Conservation (phyloP, 2,113 vertebrate species). For the Gopherus evgoodei region DNA sequence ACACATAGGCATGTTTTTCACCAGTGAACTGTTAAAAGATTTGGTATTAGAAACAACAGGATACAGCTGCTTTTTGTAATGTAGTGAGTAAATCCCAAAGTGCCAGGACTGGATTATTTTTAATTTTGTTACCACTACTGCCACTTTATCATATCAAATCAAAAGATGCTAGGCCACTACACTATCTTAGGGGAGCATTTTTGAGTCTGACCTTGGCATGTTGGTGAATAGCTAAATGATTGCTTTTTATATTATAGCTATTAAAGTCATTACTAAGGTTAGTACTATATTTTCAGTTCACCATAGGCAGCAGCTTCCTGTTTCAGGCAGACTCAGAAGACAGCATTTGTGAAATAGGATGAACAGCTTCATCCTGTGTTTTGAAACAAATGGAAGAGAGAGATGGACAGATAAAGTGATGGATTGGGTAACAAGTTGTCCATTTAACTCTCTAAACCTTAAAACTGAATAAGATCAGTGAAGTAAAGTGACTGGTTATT, state of each 20-base stretch:
- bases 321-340: background rate
- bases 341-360: background rate
- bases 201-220: background rate
- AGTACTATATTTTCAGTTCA: background rate
- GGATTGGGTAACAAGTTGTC: conserved; percentile 57
- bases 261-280: background rate
- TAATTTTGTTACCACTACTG: conserved; percentile 7
- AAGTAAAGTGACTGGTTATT: conserved; percentile 58
- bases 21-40: conserved; percentile 29
- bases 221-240: conserved; percentile 3
- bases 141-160: conserved; percentile 26
- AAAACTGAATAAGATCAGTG: conserved; percentile 37
- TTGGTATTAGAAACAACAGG: conserved; percentile 35
- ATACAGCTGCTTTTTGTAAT: conserved; percentile 59
- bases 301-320: background rate
- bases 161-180: conserved; percentile 10
- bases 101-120: conserved; percentile 30
- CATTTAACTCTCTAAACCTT: conserved; percentile 38
- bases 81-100: background rate
- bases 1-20: background rate
- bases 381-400: conserved; percentile 35
- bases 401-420: conserved; percentile 40
- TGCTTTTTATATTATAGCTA: background rate
- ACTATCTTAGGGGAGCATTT: background rate
- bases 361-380: conserved; percentile 37